Evolutionary conservation across 2,797 vertebrate species (phyloP), one percentile per base, ranked within the genome.

Genomic region (Synaphobranchus kaupii): DNA sequence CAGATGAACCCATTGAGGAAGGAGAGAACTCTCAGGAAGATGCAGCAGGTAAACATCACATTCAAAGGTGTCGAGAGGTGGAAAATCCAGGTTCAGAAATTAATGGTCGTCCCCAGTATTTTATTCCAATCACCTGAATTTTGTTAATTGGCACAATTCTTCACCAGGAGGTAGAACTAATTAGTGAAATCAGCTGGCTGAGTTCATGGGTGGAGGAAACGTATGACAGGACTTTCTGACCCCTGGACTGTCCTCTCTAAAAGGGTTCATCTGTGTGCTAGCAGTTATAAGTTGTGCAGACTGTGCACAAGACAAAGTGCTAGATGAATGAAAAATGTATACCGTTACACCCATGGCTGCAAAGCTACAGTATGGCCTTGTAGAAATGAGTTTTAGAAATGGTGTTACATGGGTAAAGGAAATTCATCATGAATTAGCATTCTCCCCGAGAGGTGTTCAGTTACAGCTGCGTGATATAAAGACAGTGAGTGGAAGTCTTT

Each of bases 1-100:
- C 86, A 84, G 86, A 58, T 66, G 86, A n/a, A 15, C 22, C 34
- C 52, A 7, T 48, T 56, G 8, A 22, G 50, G 86, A 87, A 63
- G 34, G 58, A 28, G 73, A 76, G 15, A 34, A 73, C 31, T 4
- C 13, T 25, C 80, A 68, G 31, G 80, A 83, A 34, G 15, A 81
- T 15, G 3, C 47, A 54, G 60, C 58, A 87, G 86, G 86, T 87
- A 50, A 84, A 56, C 15, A 6, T 52, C 10, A 52, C 4, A 52
- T 10, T 52, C 50, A 52, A 52, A 39, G 3, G 39, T 39, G 39
- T 39, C 3, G 39, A 39, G 39, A 39, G 39, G 39, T 39, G 39
- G 39, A 39, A 39, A 39, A 39, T 39, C 39, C 39, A 1, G 39
- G 1, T 39, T 39, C 39, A 39, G 39, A 39, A 39, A 39, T 39